phyloP scores from a whole-genome alignment of 1,140 invertebrate genomes.

The Meloidogyne hapla region DNA sequence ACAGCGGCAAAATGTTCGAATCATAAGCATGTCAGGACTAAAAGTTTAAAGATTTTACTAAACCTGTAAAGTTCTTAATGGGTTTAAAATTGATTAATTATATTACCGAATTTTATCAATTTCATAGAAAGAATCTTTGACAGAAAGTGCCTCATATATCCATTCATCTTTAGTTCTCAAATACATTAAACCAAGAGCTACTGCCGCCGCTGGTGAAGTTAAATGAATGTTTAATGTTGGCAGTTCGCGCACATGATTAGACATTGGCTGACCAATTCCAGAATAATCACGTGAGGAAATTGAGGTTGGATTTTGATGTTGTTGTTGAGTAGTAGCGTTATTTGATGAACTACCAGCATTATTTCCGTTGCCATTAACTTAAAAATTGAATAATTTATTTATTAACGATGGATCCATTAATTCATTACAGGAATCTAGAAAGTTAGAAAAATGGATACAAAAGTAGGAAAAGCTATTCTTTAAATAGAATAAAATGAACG shows the following conservation, averaged over 20 bases:
- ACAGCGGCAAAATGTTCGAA: slow-evolving; percentile 34
- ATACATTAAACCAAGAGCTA: slow-evolving; percentile 42
- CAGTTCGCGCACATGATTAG: slow-evolving; percentile 42
- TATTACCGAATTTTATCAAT: slow-evolving; percentile 41
- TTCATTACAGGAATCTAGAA: no score
- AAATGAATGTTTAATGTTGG: slow-evolving; percentile 38
- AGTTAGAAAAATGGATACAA: no score
- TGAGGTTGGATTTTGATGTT: neutral
- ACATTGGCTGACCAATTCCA: slow-evolving; percentile 28
- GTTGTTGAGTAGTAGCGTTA: neutral
- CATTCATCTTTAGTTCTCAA: slow-evolving; percentile 32
- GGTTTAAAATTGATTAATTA: neutral
- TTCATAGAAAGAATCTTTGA: slow-evolving; percentile 38
- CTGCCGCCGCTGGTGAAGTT: slow-evolving; percentile 40
- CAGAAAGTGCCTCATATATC: slow-evolving; percentile 28
- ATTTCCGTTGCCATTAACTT: neutral
- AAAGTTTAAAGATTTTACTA: neutral
- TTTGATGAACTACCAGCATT: neutral
- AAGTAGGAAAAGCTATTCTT: no score
- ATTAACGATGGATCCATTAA: no score
- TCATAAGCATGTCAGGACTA: slow-evolving; percentile 43
- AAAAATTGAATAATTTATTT: neutral
- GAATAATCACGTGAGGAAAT: slow-evolving; percentile 1
- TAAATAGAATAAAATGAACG: no score
- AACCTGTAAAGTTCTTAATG: no score